Evolutionary conservation across 92 coral and sea anemone genomes (phyloP).

Genomic region (Diadumene lineata): DNA sequence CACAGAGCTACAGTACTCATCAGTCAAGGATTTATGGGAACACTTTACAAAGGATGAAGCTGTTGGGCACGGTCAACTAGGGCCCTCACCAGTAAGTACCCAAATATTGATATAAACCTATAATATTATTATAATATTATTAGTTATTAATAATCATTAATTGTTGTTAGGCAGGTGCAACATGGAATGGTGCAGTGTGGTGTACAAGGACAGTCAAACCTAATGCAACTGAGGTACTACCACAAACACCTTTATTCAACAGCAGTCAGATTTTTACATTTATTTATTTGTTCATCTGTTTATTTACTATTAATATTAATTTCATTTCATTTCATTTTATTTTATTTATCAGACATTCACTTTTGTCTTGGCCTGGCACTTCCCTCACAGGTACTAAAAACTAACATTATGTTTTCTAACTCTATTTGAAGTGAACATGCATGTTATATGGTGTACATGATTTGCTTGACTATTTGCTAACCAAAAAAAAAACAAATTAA

Average conservation of each 20-base stretch:
- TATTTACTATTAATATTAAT: no score
- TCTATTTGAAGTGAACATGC: no score
- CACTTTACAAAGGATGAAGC: conserved; percentile 53
- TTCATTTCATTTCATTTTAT: no score
- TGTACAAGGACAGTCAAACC: conserved; percentile 66
- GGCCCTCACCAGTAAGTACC: conserved; percentile 68
- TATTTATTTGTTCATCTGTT: no score
- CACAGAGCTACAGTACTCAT: conserved; percentile 61
- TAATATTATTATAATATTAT: neutral
- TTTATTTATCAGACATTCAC: conserved; percentile 67
- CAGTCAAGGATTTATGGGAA: conserved; percentile 64
- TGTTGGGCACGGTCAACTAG: conserved; percentile 54
- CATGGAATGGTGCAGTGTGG: conserved; percentile 81
- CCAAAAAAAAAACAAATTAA: no score
- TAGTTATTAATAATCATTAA: no score
- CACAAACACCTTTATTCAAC: neutral
- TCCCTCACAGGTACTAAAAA: conserved; percentile 73
- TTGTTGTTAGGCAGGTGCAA: conserved; percentile 51
- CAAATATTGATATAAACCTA: neutral
- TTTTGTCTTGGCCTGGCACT: conserved; percentile 83
- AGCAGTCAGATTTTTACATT: neutral
- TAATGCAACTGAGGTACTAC: conserved; percentile 44
- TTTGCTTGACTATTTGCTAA: no score
- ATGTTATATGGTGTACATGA: no score
- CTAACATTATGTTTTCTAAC: neutral